Percentiles rank a stretch among this genome's conserved stretches.
phyloP scores from a whole-genome alignment of 2,888 invertebrate genomes.

The Smittia aterrima region DNA sequence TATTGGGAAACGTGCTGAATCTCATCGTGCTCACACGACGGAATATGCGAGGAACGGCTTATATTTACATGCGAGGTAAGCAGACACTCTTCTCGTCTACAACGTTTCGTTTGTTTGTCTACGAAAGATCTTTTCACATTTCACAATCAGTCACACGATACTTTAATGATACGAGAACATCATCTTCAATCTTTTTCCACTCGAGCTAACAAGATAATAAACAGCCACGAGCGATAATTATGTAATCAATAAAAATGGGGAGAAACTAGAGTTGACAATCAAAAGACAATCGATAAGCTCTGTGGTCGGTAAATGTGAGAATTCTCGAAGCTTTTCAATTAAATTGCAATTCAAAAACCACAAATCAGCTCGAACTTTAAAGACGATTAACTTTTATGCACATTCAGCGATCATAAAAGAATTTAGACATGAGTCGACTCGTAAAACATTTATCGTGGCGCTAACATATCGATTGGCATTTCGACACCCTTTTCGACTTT shows the following conservation, averaged over 20 bases:
- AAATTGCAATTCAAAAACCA: no score
- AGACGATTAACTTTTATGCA: no score
- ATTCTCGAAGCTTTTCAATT: no score
- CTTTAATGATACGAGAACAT: slow-evolving; percentile 1
- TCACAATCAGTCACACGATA: not conserved
- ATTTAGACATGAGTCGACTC: no score
- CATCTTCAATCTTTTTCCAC: slow-evolving; percentile 5
- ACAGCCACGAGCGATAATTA: not conserved
- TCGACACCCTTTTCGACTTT: no score
- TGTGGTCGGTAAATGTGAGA: no score
- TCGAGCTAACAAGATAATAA: not conserved
- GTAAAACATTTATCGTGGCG: no score
- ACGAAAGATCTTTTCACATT: not conserved
- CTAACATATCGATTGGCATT: no score
- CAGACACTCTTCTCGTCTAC: slow-evolving; percentile 43
- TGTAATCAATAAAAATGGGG: not conserved
- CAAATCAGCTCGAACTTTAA: no score
- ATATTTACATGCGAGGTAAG: slow-evolving; percentile 75
- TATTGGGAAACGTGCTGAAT: slow-evolving; percentile 75
- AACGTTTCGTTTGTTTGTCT: no score
- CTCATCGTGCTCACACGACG: slow-evolving; percentile 72
- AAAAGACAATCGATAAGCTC: not conserved
- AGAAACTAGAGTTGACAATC: not conserved
- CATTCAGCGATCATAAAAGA: no score
- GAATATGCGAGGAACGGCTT: slow-evolving; percentile 76